These are phyloP conservation scores for Antennarius maculatus DNA, from an alignment of 2,797 vertebrate genomes.

Conservation along the genomic window DNA sequence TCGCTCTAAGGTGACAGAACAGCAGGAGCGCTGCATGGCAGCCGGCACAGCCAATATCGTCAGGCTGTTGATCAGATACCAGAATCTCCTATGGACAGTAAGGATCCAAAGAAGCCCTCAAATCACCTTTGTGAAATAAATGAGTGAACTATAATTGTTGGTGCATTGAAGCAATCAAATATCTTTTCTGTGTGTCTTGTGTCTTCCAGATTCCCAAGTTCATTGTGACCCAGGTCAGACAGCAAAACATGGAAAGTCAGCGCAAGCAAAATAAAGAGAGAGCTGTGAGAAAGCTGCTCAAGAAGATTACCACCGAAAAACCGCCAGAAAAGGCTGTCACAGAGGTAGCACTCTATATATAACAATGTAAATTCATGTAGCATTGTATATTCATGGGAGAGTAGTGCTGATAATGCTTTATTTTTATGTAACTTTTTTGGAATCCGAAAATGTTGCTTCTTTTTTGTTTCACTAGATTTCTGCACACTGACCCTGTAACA, in stretches of 20 bases:
- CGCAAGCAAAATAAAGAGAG: conserved; percentile 88
- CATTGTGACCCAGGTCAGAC: conserved; percentile 93
- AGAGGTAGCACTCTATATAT: conserved; percentile 78
- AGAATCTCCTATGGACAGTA: conserved; percentile 95
- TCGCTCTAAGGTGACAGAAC: conserved; percentile 86
- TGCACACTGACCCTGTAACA: no score
- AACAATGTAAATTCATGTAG: no score
- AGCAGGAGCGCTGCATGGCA: conserved; percentile 91
- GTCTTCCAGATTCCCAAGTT: conserved; percentile 92
- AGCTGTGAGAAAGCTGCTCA: conserved; percentile 91
- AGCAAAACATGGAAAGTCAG: conserved; percentile 89
- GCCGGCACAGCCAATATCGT: conserved; percentile 90
- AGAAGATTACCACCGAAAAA: conserved; percentile 93
- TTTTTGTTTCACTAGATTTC: background rate
- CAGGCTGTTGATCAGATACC: conserved; percentile 92
- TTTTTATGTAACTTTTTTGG: background rate
- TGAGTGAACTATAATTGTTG: background rate
- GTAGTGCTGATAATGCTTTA: background rate
- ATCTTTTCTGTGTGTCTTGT: background rate
- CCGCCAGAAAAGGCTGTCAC: conserved; percentile 80
- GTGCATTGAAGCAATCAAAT: background rate
- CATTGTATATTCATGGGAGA: no score
- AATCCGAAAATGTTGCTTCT: no score
- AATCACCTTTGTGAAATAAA: background rate
- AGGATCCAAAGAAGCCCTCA: conserved; percentile 43